Base-by-base conservation (phyloP, 2,797 vertebrate genomes). In the Halcyon chelicuti region DNA sequence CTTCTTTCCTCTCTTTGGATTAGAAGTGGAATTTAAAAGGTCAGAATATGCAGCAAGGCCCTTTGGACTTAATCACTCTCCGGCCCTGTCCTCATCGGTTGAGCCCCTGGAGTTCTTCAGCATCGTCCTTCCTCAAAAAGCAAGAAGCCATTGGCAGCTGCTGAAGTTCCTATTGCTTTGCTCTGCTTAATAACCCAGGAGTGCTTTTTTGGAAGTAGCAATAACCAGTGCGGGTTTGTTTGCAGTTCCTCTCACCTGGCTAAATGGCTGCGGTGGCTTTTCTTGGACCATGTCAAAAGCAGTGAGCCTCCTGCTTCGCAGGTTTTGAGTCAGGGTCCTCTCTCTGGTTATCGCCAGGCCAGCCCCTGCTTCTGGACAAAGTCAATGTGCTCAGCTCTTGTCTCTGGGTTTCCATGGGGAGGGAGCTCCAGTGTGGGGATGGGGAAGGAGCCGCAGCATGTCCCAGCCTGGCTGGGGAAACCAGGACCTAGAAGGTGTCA, bases 361-460 rank as follows among this genome's bases (percentile, higher is more conserved):
- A 14, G 9, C 26, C 4, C n/a, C 5, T 61, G 7, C 35, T 74
- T 79, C 18, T 42, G 18, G 33, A 19, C 25, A 82, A 35, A 68
- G 42, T 7, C 0, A 0, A 1, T 19, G 12, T 37, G 14, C 26
- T 68, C 7, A 5, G 23, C 61, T 81, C 16, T 44, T 20, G 29
- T 16, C 0, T 0, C 12, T 28, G 68, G 17, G 26, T 70, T 70
- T 83, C 40, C 14, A 4, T 33, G 26, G 14, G 44, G 54, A 47
- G 28, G 49, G 33, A 72, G 44, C 39, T 89, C 25, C 51, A 23
- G 25, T 4, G 3, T 9, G 23, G 40, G 35, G 28, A 18, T 46
- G 47, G 31, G 7, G 7, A 49, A 47, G 57, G 58, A 52, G 21
- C 4, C 3, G 51, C 37, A 67, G 3, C 17, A 15, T 2, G 2